Base-by-base conservation (phyloP, 2,888 invertebrate species). In the Cactoblastis cactorum region DNA sequence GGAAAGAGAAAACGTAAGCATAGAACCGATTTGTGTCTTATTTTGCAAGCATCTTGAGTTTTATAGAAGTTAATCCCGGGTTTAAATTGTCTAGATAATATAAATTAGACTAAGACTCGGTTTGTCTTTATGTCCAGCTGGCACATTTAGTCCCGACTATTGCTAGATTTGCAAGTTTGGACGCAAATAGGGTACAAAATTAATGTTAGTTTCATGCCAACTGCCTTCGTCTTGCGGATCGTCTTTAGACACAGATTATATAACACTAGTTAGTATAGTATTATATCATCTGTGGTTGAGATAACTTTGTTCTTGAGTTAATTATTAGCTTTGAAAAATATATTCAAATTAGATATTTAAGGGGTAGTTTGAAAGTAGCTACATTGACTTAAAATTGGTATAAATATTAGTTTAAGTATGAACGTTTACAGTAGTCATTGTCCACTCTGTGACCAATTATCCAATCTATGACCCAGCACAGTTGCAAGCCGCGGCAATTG, bases 401-500 rank as follows among this genome's bases (percentile, higher is more conserved):
- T 34, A 11, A n/a, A n/a, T n/a, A 32, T 3, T 32, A 32, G 1
- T 32, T 32, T 32, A 4, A 4, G 11, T 32, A 11, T 8, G 32
- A 8, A n/a, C n/a, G n/a, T n/a, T n/a, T n/a, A 24, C 5, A 39
- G 22, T 49, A 34, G 1, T 22, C 35, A 19, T 12, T 14, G 28
- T 33, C 41, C 5, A 22, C 15, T 50, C 45, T 53, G 22, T 19
- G 3, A 19, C 3, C 51, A 45, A 6, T n/a, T 45, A n/a, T 15
- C 49, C 32, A 49, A 17, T 57, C 57, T 59, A 52, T 56, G 55
- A n/a, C 43, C 14, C 35, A 11, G 19, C 52, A 53, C 57, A 59
- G 61, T 59, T 53, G 57, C 59, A 45, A 54, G 47, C 51, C 37
- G 49, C 43, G 48, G 50, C 50, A 56, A 57, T 41, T 38, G 17